phyloP scores from a whole-genome alignment of 2,113 vertebrate genomes.

The Hoplias malabaricus region DNA sequence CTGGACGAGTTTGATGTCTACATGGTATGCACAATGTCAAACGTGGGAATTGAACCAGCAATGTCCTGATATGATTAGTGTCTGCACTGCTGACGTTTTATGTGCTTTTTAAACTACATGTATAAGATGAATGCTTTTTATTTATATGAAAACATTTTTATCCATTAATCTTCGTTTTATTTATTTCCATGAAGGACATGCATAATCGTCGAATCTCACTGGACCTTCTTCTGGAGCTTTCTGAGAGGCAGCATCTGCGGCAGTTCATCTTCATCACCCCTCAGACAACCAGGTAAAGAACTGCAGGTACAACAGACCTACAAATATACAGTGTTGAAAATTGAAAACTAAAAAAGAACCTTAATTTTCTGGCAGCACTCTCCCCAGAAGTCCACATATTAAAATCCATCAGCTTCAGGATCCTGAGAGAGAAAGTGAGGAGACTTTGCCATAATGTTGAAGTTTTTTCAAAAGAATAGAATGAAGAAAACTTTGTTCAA shows the following conservation, averaged over 20 bases:
- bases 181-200: slow-evolving; percentile 58
- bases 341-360: background rate
- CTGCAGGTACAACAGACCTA: background rate
- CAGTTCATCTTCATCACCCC: slow-evolving; percentile 71
- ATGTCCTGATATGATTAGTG: too few species aligned
- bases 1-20: slow-evolving; percentile 98
- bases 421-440: slow-evolving; percentile 46
- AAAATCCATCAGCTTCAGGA: slow-evolving; percentile 53
- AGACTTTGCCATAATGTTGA: slow-evolving; percentile 3
- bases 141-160: background rate
- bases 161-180: background rate
- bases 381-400: slow-evolving; percentile 51
- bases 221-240: slow-evolving; percentile 67
- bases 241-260: slow-evolving; percentile 64
- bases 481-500: background rate
- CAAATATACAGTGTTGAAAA: background rate
- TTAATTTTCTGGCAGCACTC: slow-evolving; percentile 43
- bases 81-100: too few species aligned
- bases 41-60: background rate
- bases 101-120: background rate
- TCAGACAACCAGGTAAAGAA: slow-evolving; percentile 61
- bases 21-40: slow-evolving; percentile 77
- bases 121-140: background rate
- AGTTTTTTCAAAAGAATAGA: background rate
- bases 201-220: slow-evolving; percentile 66